Evolutionary conservation across 2,113 vertebrate species (phyloP), one percentile per base, ranked within the genome.

Genomic region (Orthonyx spaldingii): DNA sequence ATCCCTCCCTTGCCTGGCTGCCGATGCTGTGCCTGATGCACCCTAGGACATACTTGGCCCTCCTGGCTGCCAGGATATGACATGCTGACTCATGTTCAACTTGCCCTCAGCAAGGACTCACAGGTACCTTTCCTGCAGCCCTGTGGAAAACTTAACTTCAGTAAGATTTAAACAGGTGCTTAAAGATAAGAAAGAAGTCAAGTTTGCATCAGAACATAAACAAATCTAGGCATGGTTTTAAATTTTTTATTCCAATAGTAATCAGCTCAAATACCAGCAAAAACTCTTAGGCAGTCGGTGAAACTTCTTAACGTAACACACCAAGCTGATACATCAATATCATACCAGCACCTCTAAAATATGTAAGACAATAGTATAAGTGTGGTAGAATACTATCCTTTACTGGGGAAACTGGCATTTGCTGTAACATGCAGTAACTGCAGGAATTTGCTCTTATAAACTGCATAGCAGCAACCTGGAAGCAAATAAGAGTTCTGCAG

Each of bases 31-130:
- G 16, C 16, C 37, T 74, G 52, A 17, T 60, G 39, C 6, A 0
- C 4, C 3, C 28, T 23, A 46, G 68, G 44, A 65, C 52, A 66
- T 0, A 1, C 12, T 0, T 59, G 52, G 10, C 8, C 28, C 11
- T 53, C 28, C 33, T 74, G 77, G 20, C 16, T 89, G 12, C 15
- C 68, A 52, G 22, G 50, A 16, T 32, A 33, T 37, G n/a, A n/a
- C n/a, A n/a, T 72, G 27, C 32, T 44, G 6, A 0, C 23, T 60
- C 13, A 30, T 5, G 4, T 1, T 16, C 27, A 46, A 2, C 13
- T 39, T 24, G 16, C 2, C 42, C 2, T 44, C 1, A 6, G 6
- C 8, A 18, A 39, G 27, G 27, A 44, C 8, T 2, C 2, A 18
- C 16, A 44, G 15, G 23, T 13, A 16, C 5, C 8, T 59, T 65